Evolutionary conservation across 2,113 vertebrate species (phyloP).

Genomic region (Rhizomys pruinosus): DNA sequence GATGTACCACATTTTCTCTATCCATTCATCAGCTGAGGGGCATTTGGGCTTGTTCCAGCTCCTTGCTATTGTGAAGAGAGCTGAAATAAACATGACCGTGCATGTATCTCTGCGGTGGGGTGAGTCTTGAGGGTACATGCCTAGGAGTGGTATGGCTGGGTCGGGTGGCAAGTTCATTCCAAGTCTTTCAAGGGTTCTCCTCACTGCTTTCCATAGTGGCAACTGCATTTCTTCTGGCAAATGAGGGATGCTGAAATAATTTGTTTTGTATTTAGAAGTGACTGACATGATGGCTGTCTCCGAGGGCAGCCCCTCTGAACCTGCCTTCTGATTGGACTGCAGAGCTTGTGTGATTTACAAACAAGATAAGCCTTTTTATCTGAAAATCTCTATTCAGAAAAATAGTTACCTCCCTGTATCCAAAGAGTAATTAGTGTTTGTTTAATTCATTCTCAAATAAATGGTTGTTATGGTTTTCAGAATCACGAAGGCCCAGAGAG

Average conservation of each 20-base stretch:
- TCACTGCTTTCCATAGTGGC: too few relatives aligned
- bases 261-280: constrained; percentile 27
- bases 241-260: constrained; percentile 5
- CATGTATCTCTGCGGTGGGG: too few relatives aligned
- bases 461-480: not conserved
- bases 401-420: not conserved
- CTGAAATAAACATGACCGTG: too few relatives aligned
- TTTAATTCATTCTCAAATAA: constrained; percentile 39
- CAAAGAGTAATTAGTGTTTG: not conserved
- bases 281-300: constrained; percentile 19
- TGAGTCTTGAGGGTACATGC: too few relatives aligned
- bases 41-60: too few relatives aligned
- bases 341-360: constrained; percentile 12
- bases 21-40: too few relatives aligned
- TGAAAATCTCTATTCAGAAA: not conserved
- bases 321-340: constrained; percentile 4
- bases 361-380: constrained; percentile 6
- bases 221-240: not conserved
- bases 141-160: too few relatives aligned
- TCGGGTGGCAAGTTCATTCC: too few relatives aligned
- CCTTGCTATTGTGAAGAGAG: too few relatives aligned
- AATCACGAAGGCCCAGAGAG: not conserved
- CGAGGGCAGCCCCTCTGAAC: not conserved
- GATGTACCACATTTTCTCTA: too few relatives aligned
- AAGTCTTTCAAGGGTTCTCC: too few relatives aligned